These are phyloP conservation scores for Drosophila peninsularis DNA, from an alignment of 2,888 invertebrate species.

Conservation along the genomic window DNA sequence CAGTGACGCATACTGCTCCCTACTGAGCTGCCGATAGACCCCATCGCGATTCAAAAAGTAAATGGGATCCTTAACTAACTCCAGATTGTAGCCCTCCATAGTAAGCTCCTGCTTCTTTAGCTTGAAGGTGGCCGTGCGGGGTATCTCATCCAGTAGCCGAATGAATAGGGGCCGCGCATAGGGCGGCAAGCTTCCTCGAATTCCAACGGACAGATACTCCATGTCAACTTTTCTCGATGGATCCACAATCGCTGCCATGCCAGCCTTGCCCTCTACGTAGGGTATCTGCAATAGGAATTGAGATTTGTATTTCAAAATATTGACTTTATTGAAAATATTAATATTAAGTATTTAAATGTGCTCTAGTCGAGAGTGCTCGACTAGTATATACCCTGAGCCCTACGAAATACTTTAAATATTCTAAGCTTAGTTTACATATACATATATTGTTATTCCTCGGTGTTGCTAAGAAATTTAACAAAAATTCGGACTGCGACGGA, in stretches of 20 bases:
- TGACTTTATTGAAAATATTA: too few species aligned
- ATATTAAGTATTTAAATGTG: too few species aligned
- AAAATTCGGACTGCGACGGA: too few species aligned
- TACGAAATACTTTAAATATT: too few species aligned
- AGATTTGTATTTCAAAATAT: neutral
- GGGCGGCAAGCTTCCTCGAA: conserved; percentile 90
- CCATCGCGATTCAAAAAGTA: conserved; percentile 88
- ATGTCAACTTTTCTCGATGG: conserved; percentile 87
- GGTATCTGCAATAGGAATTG: conserved; percentile 87
- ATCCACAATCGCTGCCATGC: conserved; percentile 96
- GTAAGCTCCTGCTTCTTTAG: conserved; percentile 95
- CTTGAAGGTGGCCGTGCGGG: conserved; percentile 96
- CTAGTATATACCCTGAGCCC: too few species aligned
- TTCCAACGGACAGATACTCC: conserved; percentile 87
- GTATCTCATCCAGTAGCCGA: conserved; percentile 90
- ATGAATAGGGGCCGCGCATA: conserved; percentile 96
- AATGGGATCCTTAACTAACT: conserved; percentile 89
- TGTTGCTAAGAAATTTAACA: too few species aligned
- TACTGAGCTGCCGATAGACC: conserved; percentile 85
- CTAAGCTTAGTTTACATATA: too few species aligned
- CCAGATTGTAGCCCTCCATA: conserved; percentile 92
- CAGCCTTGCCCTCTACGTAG: conserved; percentile 93
- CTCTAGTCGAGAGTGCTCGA: too few species aligned
- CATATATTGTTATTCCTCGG: too few species aligned
- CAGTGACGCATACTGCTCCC: conserved; percentile 85